Base-by-base conservation (phyloP, 1,140 invertebrate species). In the Holotrichia oblita region DNA sequence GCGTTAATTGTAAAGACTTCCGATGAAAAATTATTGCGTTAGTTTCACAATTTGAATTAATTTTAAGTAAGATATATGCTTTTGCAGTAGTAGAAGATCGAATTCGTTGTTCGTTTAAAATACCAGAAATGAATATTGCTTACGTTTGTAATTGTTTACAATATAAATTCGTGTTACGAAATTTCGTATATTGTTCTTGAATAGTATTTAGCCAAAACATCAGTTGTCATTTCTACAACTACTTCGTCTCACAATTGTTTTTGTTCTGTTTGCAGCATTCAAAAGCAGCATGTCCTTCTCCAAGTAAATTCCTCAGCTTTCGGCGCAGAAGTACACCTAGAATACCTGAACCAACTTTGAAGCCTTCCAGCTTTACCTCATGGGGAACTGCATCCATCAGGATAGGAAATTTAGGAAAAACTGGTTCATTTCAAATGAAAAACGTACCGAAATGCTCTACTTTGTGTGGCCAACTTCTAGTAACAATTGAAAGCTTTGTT, bases 401-500 rank as follows among this genome's bases (percentile, higher is more conserved):
- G 17, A 81, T 81, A 27, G 27, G 76, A 3, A 81, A 84, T 72
- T 77, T 83, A 22, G 22, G 76, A 17, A 81, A 83, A 75, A 79
- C 40, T 2, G 64, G 77, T 42, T 64, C 76, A 17, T 80, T 84
- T 61, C 80, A 81, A 74, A 75, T 84, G 78, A 73, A 80, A 14
- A 78, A 83, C n/a, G 77, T 87, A 1, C 83, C 83, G 12, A 55
- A 74, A 10, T 81, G 82, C 40, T 84, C 85, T 0, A 77, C 84
- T 6, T 79, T 88, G 4, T 73, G 85, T 14, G 84, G 83, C 22
- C 82, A 80, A 2, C 82, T 89, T n/a, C 82, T 85, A 22, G 44
- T 87, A 6, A 81, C 79, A 20, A 73, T 88, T 0, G 69, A 69
- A 2, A 84, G 84, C 48, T 80, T 77, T 6, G 79, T 88, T 0